A percentile compares a stretch with the other conserved stretches of the same genome.
Conservation (phyloP, 2,888 invertebrate genomes). For the Caenorhabditis becei region DNA sequence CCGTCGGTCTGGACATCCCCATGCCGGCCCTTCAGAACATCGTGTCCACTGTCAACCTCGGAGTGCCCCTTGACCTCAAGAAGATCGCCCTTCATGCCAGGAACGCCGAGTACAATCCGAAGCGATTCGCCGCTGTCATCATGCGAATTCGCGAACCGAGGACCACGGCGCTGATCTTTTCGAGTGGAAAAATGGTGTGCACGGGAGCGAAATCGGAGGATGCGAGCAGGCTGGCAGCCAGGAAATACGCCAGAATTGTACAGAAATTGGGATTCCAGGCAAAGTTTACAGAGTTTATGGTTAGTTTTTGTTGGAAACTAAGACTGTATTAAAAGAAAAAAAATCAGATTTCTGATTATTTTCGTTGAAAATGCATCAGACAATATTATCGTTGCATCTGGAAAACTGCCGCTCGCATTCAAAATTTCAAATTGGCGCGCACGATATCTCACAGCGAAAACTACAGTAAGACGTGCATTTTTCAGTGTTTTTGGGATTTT, state of each 20-base stretch:
- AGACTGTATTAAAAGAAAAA: too few relatives aligned
- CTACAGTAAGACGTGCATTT: too few relatives aligned
- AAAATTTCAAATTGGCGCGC: too few relatives aligned
- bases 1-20: conserved; percentile 78
- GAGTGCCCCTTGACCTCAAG: conserved; percentile 94
- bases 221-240: conserved; percentile 85
- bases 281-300: conserved; percentile 82
- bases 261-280: conserved; percentile 89
- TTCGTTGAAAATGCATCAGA: too few relatives aligned
- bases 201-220: conserved; percentile 92
- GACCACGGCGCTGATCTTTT: conserved; percentile 90
- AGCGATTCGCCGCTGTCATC: conserved; percentile 98
- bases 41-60: conserved; percentile 96
- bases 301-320: conserved; percentile 53
- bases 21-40: conserved; percentile 86
- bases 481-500: too few relatives aligned
- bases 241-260: conserved; percentile 90
- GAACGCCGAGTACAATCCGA: conserved; percentile 99
- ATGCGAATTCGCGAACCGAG: conserved; percentile 91
- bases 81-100: conserved; percentile 97
- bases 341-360: too few relatives aligned
- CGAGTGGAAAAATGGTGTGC: conserved; percentile 92
- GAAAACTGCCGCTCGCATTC: too few relatives aligned
- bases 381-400: too few relatives aligned
- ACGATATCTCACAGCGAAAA: too few relatives aligned